Percentiles rank a stretch among this genome's conserved stretches.
Evolutionary conservation across 2,888 invertebrate genomes (phyloP).

Genomic region (Drosophila diplacantha): DNA sequence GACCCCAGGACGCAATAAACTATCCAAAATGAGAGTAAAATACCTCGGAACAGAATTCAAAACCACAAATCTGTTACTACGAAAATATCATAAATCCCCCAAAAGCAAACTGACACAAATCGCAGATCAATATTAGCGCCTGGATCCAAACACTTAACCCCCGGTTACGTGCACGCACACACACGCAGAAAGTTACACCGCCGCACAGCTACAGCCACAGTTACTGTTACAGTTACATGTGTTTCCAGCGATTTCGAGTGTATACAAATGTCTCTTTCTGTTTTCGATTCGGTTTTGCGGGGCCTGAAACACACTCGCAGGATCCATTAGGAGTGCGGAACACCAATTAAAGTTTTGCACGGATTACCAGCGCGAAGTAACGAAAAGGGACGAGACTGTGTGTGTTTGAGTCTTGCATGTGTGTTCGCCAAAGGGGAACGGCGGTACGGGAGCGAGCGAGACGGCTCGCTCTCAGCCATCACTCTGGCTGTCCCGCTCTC

Average conservation of each 20-base stretch:
- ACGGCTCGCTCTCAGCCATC: neutral
- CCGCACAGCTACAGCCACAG: conserved; percentile 10
- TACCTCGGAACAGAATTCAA: neutral
- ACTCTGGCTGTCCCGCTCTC: conserved; percentile 43
- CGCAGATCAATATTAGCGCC: conserved; percentile 35
- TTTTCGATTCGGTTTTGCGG: conserved; percentile 38
- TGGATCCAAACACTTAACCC: conserved; percentile 32
- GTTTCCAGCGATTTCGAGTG: conserved; percentile 36
- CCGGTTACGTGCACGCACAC: conserved; percentile 21
- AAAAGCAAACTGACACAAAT: conserved; percentile 25
- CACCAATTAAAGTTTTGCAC: conserved; percentile 63
- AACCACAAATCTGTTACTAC: neutral
- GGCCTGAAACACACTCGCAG: conserved; percentile 42
- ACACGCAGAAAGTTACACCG: conserved; percentile 4
- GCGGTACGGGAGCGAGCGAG: conserved; percentile 10
- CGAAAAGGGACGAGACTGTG: conserved; percentile 34
- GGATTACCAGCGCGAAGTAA: conserved; percentile 48
- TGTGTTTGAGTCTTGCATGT: conserved; percentile 11
- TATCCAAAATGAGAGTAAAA: neutral
- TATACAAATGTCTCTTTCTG: conserved; percentile 33
- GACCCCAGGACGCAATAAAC: neutral
- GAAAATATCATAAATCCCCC: conserved; percentile 8
- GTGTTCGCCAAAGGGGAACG: conserved; percentile 53
- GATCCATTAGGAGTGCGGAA: conserved; percentile 58
- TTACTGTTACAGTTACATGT: conserved; percentile 28